These are phyloP conservation scores for Stenurella melanura DNA, from an alignment of 2,888 invertebrate genomes.

Conservation along the genomic window DNA sequence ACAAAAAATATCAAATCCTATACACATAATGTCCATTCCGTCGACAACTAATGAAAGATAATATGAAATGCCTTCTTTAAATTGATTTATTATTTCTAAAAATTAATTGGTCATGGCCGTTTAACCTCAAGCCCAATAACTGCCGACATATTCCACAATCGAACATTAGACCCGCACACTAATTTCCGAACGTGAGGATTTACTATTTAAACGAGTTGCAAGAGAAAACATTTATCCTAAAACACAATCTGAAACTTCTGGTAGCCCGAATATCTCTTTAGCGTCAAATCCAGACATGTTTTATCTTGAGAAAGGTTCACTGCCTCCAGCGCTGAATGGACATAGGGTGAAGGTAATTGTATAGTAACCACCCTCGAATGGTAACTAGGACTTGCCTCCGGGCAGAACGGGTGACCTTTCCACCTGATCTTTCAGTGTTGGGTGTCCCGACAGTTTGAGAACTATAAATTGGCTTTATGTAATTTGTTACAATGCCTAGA, in stretches of 20 bases:
- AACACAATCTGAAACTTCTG: conserved; percentile 32
- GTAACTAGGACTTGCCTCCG: conserved; percentile 30
- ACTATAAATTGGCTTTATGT: conserved; percentile 33
- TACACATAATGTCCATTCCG: too few species aligned
- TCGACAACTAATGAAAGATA: too few species aligned
- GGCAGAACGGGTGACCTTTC: conserved; percentile 20
- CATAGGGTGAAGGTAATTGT: conserved; percentile 39
- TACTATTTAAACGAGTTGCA: conserved; percentile 10
- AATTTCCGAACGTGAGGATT: background rate
- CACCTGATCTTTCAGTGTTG: conserved; percentile 15
- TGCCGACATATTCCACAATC: too few species aligned
- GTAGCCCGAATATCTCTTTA: conserved; percentile 27
- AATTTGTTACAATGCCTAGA: conserved; percentile 25
- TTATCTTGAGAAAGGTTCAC: conserved; percentile 38
- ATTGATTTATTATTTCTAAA: too few species aligned
- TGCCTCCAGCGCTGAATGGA: conserved; percentile 22
- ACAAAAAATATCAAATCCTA: too few species aligned
- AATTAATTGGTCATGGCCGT: too few species aligned
- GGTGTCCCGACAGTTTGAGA: conserved; percentile 22
- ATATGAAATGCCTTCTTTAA: too few species aligned
- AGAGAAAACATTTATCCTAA: conserved; percentile 8
- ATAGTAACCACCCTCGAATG: conserved; percentile 37
- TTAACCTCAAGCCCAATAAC: too few species aligned
- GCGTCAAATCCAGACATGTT: conserved; percentile 34
- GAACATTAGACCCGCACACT: background rate